phyloP scores from a whole-genome alignment of 2,113 vertebrate genomes.

The Lasiurus cinereus region DNA sequence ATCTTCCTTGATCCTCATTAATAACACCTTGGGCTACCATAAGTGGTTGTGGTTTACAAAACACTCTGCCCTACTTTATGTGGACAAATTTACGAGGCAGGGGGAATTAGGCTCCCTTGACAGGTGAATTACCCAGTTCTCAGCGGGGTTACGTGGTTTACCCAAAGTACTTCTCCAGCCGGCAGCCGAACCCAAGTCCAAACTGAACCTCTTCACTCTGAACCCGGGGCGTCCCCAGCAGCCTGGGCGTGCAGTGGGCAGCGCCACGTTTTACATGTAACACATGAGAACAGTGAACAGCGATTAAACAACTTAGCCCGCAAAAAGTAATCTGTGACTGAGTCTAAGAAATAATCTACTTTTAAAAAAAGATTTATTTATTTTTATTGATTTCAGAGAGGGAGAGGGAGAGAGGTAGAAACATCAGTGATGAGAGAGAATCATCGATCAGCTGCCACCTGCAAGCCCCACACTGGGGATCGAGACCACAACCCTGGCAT shows the following conservation, averaged over 20 bases:
- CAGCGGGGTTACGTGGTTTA: background rate
- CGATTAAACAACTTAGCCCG: background rate
- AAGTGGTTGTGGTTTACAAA: slow-evolving; percentile 38
- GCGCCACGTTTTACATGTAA: background rate
- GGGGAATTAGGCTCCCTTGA: background rate
- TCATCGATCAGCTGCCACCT: too few relatives aligned
- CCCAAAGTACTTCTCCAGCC: background rate
- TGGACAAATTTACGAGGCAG: background rate
- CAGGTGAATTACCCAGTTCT: background rate
- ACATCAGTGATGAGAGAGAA: too few relatives aligned
- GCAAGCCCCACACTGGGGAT: too few relatives aligned
- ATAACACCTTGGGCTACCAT: background rate
- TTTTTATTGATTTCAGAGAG: too few relatives aligned
- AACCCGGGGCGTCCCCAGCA: background rate
- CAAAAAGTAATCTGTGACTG: background rate
- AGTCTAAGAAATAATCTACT: background rate
- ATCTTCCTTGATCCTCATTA: slow-evolving; percentile 44
- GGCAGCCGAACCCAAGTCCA: background rate
- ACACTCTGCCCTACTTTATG: background rate
- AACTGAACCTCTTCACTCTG: background rate
- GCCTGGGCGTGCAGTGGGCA: background rate
- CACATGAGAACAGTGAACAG: background rate
- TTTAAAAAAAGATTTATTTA: too few relatives aligned
- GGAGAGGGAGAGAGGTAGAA: too few relatives aligned
- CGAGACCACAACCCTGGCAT: too few relatives aligned